Percentiles rank a stretch among this genome's conserved stretches.
These are phyloP conservation scores for Blennius ocellaris DNA, from an alignment of 2,113 vertebrate species.

Conservation along the genomic window DNA sequence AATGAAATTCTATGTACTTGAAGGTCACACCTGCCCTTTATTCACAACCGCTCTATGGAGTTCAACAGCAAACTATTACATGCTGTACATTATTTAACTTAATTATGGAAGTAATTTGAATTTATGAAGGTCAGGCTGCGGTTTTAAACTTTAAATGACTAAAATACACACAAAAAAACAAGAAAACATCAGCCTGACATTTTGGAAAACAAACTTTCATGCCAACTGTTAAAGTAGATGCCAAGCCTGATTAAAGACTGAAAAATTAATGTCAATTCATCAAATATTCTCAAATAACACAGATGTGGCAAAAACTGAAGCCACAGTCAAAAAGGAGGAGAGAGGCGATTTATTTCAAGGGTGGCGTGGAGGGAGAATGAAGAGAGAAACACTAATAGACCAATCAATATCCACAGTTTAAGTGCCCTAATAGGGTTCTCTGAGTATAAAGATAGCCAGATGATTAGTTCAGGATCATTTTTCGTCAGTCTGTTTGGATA, in stretches of 20 bases:
- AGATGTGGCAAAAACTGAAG: not conserved
- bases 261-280: not conserved
- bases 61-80: not conserved
- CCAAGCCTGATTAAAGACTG: too few species aligned
- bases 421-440: not conserved
- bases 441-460: not conserved
- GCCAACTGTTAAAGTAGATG: too few species aligned
- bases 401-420: constrained; percentile 2
- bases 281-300: not conserved
- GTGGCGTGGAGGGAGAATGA: not conserved
- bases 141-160: too few species aligned
- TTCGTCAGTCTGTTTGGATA: constrained; percentile 1
- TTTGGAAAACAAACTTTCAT: too few species aligned
- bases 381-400: constrained; percentile 2
- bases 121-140: not conserved
- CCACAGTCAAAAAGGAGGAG: not conserved
- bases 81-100: constrained; percentile 5
- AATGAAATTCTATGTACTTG: constrained; percentile 2
- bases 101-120: not conserved
- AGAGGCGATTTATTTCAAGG: not conserved
- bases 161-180: too few species aligned
- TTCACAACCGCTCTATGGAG: not conserved
- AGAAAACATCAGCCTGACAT: too few species aligned
- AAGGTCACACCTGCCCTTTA: not conserved
- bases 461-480: not conserved